Conservation (phyloP, 2,888 invertebrate genomes). For the Agrochola lota region DNA sequence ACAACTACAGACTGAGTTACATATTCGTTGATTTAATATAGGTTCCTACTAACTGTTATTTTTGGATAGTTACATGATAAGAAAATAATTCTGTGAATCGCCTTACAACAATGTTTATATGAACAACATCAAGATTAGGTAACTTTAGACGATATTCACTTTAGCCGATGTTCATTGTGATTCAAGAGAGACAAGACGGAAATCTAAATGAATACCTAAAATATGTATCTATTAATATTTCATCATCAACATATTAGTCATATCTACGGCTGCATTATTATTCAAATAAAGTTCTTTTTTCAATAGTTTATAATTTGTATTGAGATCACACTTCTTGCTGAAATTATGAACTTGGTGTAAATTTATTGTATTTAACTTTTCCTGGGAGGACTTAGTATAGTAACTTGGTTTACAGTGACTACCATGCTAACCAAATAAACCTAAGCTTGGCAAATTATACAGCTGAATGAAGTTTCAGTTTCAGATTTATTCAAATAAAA, state of each 20-base stretch:
- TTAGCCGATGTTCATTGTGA: neutral
- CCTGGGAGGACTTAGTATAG: neutral
- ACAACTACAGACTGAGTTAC: slow-evolving; percentile 4
- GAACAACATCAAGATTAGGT: neutral
- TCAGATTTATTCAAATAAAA: neutral
- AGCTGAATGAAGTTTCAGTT: neutral
- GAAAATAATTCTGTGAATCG: neutral
- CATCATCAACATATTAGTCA: neutral
- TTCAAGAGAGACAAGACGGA: neutral
- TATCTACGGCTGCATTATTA: neutral
- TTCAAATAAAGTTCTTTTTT: neutral
- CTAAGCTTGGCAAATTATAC: neutral
- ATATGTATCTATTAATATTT: slow-evolving; percentile 3
- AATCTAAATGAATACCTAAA: neutral
- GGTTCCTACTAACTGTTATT: neutral
- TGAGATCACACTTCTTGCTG: too few species aligned
- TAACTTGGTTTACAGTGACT: too few species aligned
- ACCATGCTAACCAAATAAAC: neutral
- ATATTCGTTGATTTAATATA: slow-evolving; percentile 17
- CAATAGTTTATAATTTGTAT: neutral
- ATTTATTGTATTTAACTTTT: neutral
- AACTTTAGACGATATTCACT: neutral
- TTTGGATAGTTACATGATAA: neutral
- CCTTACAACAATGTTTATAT: neutral
- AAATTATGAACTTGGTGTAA: neutral